phyloP scores from a whole-genome alignment of 2,113 vertebrate species.

The Nycticryphes semicollaris region DNA sequence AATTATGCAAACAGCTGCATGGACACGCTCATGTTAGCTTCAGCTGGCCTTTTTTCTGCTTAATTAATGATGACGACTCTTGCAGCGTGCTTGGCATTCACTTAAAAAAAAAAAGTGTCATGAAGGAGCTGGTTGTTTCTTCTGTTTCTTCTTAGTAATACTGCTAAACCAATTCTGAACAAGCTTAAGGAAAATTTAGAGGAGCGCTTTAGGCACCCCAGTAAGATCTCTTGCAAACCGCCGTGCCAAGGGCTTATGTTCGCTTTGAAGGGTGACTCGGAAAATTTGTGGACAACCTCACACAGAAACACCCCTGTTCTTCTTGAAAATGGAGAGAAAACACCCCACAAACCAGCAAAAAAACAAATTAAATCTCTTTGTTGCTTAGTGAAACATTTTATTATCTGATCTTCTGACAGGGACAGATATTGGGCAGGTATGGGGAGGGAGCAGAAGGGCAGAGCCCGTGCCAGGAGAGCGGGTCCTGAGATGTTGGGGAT shows the following conservation, averaged over 20 bases:
- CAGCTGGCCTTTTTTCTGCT: neutral
- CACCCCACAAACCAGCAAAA: neutral
- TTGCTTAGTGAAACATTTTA: neutral
- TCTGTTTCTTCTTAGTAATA: neutral
- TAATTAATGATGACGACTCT: neutral
- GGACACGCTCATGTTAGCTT: neutral
- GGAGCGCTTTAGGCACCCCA: neutral
- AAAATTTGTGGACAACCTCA: neutral
- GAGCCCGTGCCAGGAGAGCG: neutral
- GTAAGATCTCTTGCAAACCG: neutral
- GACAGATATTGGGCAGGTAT: neutral
- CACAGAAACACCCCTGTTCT: neutral
- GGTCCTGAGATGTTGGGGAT: fast-evolving
- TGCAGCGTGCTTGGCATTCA: neutral
- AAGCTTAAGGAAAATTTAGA: neutral
- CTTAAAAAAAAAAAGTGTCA: neutral
- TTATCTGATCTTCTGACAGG: neutral
- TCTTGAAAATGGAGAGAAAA: neutral
- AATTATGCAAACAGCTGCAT: neutral
- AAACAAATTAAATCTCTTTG: neutral
- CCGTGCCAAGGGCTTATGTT: neutral
- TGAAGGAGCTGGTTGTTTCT: neutral
- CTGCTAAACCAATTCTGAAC: neutral
- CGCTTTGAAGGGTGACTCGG: neutral
- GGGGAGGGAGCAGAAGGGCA: neutral